Evolutionary conservation across 2,113 vertebrate species (phyloP).

Genomic region (Muscicapa adusta): DNA sequence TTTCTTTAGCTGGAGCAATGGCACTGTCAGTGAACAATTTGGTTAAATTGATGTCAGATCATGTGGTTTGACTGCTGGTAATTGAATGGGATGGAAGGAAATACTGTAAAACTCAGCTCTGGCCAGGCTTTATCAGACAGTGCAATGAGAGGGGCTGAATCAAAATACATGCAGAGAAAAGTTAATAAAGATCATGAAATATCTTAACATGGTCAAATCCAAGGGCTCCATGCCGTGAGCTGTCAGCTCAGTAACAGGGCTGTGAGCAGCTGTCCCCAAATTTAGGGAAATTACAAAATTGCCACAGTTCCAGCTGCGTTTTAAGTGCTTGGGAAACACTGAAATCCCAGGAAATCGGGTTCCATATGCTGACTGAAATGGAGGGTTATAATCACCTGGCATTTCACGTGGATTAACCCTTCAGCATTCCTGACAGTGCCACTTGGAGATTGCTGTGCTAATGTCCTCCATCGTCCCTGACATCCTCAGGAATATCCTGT

Average conservation of each 20-base stretch:
- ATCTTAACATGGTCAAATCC: neutral
- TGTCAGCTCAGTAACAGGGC: neutral
- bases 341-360: neutral
- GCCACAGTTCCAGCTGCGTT: neutral
- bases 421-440: neutral
- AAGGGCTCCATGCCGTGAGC: neutral
- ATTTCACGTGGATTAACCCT: neutral
- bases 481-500: neutral
- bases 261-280: neutral
- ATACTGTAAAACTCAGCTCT: neutral
- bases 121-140: neutral
- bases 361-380: neutral
- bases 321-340: neutral
- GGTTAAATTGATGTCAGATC: neutral
- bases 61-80: conserved; percentile 3
- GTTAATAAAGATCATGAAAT: neutral
- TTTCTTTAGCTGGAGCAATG: neutral
- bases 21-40: neutral
- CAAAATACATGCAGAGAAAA: neutral
- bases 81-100: neutral
- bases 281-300: neutral
- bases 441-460: neutral
- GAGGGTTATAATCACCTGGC: neutral
- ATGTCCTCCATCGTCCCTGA: neutral
- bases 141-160: neutral